phyloP scores from a whole-genome alignment of 2,888 invertebrate species.

The Listrodromus nycthemerus region DNA sequence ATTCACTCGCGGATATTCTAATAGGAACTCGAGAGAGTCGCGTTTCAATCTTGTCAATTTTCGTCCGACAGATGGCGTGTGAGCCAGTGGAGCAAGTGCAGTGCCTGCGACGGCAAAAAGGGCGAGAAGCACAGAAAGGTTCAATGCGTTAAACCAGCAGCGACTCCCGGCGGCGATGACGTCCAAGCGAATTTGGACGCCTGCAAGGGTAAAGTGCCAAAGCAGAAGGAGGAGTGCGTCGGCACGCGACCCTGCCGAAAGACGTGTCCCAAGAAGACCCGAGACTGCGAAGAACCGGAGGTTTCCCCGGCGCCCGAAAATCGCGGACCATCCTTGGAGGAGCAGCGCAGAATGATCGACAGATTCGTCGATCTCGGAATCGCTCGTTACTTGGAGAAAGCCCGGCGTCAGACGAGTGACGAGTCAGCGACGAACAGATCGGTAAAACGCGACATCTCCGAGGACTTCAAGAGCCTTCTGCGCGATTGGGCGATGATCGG shows the following conservation, averaged over 20 bases:
- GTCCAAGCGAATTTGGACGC: constrained; percentile 77
- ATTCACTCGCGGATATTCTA: background rate
- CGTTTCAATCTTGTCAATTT: background rate
- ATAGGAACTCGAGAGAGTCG: background rate
- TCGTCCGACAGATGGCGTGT: constrained; percentile 86
- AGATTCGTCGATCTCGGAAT: constrained; percentile 73
- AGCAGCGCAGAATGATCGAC: constrained; percentile 70
- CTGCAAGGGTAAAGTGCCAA: constrained; percentile 76
- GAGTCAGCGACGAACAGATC: constrained; percentile 46
- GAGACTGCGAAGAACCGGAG: constrained; percentile 48
- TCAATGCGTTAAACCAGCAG: constrained; percentile 85
- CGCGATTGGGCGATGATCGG: constrained; percentile 71
- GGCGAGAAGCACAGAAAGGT: constrained; percentile 85
- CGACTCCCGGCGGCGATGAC: constrained; percentile 84
- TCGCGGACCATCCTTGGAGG: constrained; percentile 24
- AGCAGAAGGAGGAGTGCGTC: constrained; percentile 73
- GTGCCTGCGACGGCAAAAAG: constrained; percentile 85
- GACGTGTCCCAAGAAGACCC: constrained; percentile 70
- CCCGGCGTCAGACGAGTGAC: constrained; percentile 20
- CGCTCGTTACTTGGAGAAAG: constrained; percentile 69
- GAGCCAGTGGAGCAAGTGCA: constrained; percentile 88
- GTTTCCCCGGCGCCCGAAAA: constrained; percentile 15
- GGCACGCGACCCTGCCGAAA: constrained; percentile 75
- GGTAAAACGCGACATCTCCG: constrained; percentile 60
- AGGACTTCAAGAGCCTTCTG: constrained; percentile 71